Conservation (phyloP, 2,113 vertebrate species). For the Brachirus orientalis region DNA sequence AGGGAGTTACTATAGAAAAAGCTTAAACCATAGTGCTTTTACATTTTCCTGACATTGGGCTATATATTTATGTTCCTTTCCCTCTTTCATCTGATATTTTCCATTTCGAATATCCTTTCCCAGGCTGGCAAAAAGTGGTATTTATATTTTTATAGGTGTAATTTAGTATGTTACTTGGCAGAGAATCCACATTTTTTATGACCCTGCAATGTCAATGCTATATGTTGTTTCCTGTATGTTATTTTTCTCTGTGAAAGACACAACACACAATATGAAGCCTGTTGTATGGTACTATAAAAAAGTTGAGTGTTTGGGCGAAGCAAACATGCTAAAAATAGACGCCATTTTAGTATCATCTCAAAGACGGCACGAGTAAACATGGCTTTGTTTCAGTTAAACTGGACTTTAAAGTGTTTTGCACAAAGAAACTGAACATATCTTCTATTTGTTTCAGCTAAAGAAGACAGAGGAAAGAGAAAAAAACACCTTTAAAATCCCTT, state of each 20-base stretch:
- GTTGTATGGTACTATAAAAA: too few species aligned
- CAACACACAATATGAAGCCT: too few species aligned
- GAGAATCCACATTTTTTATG: constrained; percentile 7
- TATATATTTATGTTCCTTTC: background rate
- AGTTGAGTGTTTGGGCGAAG: too few species aligned
- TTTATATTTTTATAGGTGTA: background rate
- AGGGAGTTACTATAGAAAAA: constrained; percentile 39
- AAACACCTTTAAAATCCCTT: constrained; percentile 47
- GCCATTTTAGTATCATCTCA: too few species aligned
- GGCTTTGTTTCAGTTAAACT: too few species aligned
- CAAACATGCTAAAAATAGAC: too few species aligned
- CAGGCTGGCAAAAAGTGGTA: constrained; percentile 12
- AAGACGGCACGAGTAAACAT: too few species aligned
- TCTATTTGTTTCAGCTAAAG: background rate
- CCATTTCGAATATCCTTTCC: constrained; percentile 7
- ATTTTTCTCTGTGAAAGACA: background rate
- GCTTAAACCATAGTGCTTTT: constrained; percentile 16
- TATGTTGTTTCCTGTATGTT: constrained; percentile 27
- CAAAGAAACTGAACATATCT: too few species aligned
- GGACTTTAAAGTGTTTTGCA: too few species aligned
- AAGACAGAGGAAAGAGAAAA: constrained; percentile 5
- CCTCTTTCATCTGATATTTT: background rate
- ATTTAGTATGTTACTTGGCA: constrained; percentile 24
- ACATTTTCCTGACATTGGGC: constrained; percentile 6
- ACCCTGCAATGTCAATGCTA: constrained; percentile 6